Evolutionary conservation across 2,113 vertebrate species (phyloP).

Genomic region (Phasianus colchicus): DNA sequence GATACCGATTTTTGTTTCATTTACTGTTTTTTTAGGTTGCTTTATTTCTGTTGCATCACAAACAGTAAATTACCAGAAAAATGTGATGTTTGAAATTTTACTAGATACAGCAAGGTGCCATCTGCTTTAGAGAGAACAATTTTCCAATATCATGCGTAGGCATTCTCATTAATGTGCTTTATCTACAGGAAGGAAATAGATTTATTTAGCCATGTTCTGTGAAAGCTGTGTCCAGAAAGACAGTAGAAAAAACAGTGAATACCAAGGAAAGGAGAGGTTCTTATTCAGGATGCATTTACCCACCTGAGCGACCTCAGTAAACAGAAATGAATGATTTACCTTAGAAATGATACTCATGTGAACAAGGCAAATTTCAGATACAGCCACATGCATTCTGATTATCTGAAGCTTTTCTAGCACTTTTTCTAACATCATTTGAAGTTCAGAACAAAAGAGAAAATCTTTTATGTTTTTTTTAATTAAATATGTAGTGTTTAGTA

Average conservation of each 20-base stretch:
- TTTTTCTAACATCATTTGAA: background rate
- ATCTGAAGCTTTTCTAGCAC: background rate
- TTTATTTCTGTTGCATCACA: conserved; percentile 35
- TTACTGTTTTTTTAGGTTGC: background rate
- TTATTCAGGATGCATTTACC: background rate
- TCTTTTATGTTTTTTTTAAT: background rate
- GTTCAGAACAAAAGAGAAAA: background rate
- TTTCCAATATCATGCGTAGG: background rate
- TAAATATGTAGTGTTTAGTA: background rate
- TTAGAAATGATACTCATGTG: background rate
- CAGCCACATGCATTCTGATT: background rate
- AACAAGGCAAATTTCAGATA: background rate
- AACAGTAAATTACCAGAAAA: background rate
- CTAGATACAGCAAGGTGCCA: background rate
- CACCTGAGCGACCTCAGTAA: background rate
- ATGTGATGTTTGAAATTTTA: background rate
- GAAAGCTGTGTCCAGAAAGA: background rate
- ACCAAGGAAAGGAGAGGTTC: background rate
- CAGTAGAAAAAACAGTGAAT: background rate
- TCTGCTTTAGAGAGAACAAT: background rate
- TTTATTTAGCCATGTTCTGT: background rate
- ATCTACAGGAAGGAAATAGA: background rate
- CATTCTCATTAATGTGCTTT: background rate
- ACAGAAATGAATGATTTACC: background rate
- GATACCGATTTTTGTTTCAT: conserved; percentile 28